Conservation (phyloP, 2,797 vertebrate genomes). For the Falco naumanni region DNA sequence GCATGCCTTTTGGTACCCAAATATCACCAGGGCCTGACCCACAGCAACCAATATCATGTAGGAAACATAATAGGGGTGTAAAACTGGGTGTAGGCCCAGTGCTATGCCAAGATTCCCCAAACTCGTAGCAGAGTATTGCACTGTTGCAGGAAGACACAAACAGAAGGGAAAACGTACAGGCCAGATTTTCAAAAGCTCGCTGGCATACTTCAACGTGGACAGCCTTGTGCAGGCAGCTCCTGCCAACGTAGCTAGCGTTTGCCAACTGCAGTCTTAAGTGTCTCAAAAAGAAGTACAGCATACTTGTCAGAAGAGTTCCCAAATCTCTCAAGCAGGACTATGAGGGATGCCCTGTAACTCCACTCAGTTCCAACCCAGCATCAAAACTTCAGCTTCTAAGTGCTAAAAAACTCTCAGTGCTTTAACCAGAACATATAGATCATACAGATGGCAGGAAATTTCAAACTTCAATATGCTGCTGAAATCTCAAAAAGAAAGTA, state of each 20-base stretch:
- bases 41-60: neutral
- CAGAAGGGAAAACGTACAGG: neutral
- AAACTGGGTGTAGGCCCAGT: neutral
- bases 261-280: neutral
- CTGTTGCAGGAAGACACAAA: neutral
- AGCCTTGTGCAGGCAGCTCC: neutral
- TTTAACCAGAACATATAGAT: neutral
- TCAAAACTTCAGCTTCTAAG: neutral
- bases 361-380: neutral
- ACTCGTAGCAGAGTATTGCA: neutral
- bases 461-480: neutral
- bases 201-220: neutral
- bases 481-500: neutral
- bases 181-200: neutral
- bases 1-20: fast-evolving
- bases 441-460: neutral
- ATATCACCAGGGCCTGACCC: neutral
- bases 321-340: neutral
- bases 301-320: neutral
- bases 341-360: neutral
- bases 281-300: neutral
- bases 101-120: neutral
- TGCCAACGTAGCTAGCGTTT: neutral
- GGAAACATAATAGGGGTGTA: neutral
- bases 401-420: neutral